Percentiles rank a stretch among this genome's conserved stretches.
Conservation (phyloP, 2,888 invertebrate species). For the Pachycephus smyrnensis region DNA sequence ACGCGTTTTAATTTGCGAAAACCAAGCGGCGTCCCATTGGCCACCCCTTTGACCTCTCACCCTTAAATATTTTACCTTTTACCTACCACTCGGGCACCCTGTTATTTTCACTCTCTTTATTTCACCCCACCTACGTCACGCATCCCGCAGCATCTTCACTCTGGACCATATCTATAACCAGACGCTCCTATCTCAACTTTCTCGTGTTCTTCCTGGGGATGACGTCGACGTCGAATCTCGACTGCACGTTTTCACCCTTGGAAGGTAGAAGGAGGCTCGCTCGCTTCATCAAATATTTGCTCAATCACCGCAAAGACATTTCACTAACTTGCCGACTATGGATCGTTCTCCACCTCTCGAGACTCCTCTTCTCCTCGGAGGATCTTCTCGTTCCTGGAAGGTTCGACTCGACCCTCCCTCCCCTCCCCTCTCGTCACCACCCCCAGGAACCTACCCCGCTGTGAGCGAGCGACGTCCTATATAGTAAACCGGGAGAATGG, state of each 20-base stretch:
- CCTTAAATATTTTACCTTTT: background rate
- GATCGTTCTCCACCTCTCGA: slow-evolving; percentile 39
- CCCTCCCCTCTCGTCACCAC: background rate
- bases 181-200: background rate
- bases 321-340: slow-evolving; percentile 56
- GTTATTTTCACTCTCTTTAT: background rate
- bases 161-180: background rate
- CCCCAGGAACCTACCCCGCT: background rate
- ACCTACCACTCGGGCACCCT: background rate
- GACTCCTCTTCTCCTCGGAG: background rate
- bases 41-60: background rate
- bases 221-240: slow-evolving; percentile 7
- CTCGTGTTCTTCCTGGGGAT: background rate
- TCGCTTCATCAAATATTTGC: slow-evolving; percentile 64
- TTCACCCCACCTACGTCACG: background rate
- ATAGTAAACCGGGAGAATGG: slow-evolving; percentile 10
- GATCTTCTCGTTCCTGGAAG: background rate
- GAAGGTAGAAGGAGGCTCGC: slow-evolving; percentile 28
- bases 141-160: background rate
- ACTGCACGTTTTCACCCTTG: slow-evolving; percentile 15
- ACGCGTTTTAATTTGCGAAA: slow-evolving; percentile 55
- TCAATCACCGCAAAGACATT: slow-evolving; percentile 66
- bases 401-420: background rate
- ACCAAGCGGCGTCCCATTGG: slow-evolving; percentile 14
- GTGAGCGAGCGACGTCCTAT: background rate